Percentiles rank a stretch among this genome's conserved stretches.
phyloP scores from a whole-genome alignment of 2,113 vertebrate genomes.

The Oxygymnocypris stewartii region DNA sequence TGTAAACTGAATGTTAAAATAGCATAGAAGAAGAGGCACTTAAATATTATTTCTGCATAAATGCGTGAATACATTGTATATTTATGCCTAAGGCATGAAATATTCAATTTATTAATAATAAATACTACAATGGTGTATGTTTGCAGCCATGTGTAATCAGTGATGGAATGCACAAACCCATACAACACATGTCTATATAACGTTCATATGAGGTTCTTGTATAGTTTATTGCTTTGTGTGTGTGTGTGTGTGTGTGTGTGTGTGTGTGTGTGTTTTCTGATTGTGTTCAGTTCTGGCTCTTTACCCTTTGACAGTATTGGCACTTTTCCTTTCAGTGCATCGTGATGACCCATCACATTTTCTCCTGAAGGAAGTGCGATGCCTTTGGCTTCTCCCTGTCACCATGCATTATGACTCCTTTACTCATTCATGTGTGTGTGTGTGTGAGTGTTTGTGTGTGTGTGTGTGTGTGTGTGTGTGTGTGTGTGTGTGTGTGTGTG shows the following conservation, averaged over 20 bases:
- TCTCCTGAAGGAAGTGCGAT: background rate
- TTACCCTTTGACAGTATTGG: background rate
- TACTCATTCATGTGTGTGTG: constrained; percentile 10
- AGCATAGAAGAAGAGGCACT: background rate
- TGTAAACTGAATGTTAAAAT: background rate
- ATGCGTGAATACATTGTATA: background rate
- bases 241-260: background rate
- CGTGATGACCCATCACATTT: constrained; percentile 17
- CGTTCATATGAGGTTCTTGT: background rate
- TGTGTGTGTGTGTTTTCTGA: background rate
- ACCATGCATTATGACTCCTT: constrained; percentile 5
- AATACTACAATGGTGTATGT: background rate
- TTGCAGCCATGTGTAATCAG: background rate
- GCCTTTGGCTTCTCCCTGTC: constrained; percentile 16
- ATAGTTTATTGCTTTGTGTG: background rate
- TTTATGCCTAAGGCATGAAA: background rate
- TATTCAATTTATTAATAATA: background rate
- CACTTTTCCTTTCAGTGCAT: background rate
- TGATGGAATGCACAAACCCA: background rate
- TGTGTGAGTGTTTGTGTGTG: background rate
- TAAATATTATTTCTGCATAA: background rate
- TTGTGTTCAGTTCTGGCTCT: background rate
- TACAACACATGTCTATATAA: background rate
- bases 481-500: constrained; percentile 1
- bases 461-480: background rate